Conservation (phyloP, 2,113 vertebrate genomes). For the Blennius ocellaris region DNA sequence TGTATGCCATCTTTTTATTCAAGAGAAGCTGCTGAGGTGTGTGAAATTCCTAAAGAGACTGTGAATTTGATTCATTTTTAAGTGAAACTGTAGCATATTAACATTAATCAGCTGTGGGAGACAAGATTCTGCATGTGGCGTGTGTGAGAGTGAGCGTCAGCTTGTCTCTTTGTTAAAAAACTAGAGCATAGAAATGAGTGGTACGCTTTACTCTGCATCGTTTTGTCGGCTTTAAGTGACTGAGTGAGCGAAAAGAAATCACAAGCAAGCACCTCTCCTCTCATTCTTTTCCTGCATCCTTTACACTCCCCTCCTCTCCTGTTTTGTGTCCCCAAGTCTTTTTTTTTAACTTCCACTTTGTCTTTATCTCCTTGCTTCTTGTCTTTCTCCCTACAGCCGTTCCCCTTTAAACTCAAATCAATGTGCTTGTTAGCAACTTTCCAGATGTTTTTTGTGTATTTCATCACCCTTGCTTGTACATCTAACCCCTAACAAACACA, state of each 20-base stretch:
- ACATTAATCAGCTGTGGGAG: constrained; percentile 36
- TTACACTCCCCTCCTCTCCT: background rate
- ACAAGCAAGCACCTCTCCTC: background rate
- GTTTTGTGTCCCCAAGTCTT: background rate
- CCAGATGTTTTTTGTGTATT: constrained; percentile 53
- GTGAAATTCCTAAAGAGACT: constrained; percentile 24
- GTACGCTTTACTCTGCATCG: constrained; percentile 33
- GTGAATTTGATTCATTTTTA: constrained; percentile 3
- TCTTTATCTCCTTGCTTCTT: background rate
- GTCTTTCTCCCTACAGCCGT: constrained; percentile 32
- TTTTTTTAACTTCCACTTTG: background rate
- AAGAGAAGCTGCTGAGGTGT: constrained; percentile 48
- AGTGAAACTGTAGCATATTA: constrained; percentile 27
- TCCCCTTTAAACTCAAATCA: constrained; percentile 53
- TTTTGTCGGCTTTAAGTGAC: constrained; percentile 43
- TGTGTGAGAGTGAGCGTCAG: constrained; percentile 26
- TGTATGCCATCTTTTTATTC: constrained; percentile 26
- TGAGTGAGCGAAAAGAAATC: constrained; percentile 44
- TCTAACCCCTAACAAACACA: constrained; percentile 29
- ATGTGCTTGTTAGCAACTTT: constrained; percentile 65
- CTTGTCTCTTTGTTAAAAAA: constrained; percentile 52
- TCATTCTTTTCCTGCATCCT: background rate
- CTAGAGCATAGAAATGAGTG: constrained; percentile 47
- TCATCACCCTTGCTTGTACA: constrained; percentile 47
- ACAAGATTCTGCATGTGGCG: background rate